Conservation (phyloP, 2,888 invertebrate genomes). For the Drosophila anomalata region DNA sequence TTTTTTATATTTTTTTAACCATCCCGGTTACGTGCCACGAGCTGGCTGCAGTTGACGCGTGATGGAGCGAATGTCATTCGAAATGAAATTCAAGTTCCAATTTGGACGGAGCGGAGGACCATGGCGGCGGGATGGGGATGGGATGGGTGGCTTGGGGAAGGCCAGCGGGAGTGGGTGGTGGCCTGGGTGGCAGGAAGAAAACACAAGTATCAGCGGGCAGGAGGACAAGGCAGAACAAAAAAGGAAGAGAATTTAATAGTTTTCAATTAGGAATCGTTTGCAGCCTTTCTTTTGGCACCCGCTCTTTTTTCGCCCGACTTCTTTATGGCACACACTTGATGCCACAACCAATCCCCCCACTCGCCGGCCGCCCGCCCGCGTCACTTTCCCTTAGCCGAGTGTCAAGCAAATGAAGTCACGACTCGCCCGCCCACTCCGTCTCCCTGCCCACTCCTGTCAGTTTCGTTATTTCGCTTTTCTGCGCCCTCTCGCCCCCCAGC, state of each 20-base stretch:
- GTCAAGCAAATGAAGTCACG: slow-evolving; percentile 83
- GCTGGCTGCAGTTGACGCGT: slow-evolving; percentile 83
- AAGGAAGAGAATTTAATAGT: slow-evolving; percentile 80
- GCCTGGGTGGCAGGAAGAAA: slow-evolving; percentile 46
- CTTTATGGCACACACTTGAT: slow-evolving; percentile 63
- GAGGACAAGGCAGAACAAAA: slow-evolving; percentile 23
- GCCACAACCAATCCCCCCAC: slow-evolving; percentile 21
- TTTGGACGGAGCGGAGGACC: slow-evolving; percentile 57
- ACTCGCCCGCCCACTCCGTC: slow-evolving; percentile 56
- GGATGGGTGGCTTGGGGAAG: neutral
- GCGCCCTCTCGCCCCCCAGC: slow-evolving; percentile 4
- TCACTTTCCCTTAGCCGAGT: slow-evolving; percentile 64
- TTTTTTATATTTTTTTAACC: slow-evolving; percentile 33
- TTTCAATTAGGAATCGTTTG: slow-evolving; percentile 84
- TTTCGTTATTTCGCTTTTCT: slow-evolving; percentile 26
- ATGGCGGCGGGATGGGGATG: slow-evolving; percentile 1
- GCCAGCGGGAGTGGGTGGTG: neutral
- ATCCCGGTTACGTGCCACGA: slow-evolving; percentile 63
- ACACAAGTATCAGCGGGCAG: slow-evolving; percentile 60
- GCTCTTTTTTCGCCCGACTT: slow-evolving; percentile 15
- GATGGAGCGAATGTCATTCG: slow-evolving; percentile 84
- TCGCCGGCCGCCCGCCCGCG: slow-evolving; percentile 10
- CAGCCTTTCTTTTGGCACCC: slow-evolving; percentile 71
- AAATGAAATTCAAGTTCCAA: slow-evolving; percentile 83
- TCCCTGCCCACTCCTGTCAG: slow-evolving; percentile 17